Percentiles rank a stretch among this genome's conserved stretches.
These are phyloP conservation scores for Hippocampus kuda DNA, from an alignment of 2,797 vertebrate species.

Conservation along the genomic window DNA sequence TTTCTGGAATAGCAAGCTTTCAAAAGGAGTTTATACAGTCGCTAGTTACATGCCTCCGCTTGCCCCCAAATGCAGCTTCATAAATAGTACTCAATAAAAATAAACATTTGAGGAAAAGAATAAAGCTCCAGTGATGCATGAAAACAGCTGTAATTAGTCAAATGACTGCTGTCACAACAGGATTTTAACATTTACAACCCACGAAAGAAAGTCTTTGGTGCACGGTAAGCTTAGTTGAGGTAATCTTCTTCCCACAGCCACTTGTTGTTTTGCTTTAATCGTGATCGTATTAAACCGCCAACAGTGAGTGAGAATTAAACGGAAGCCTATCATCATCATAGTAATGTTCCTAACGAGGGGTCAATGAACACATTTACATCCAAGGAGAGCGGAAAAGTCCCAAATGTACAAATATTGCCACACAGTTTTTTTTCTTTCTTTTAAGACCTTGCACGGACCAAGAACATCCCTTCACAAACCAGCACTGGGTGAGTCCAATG, in stretches of 20 bases:
- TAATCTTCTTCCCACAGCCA: background rate
- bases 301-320: constrained; percentile 19
- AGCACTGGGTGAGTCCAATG: constrained; percentile 12
- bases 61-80: constrained; percentile 51
- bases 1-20: constrained; percentile 42
- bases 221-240: constrained; percentile 12
- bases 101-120: constrained; percentile 35
- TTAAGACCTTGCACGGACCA: constrained; percentile 28
- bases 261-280: constrained; percentile 1
- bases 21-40: background rate
- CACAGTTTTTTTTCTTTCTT: constrained; percentile 1
- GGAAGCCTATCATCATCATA: background rate
- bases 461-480: constrained; percentile 7
- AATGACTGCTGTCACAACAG: background rate
- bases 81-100: constrained; percentile 64
- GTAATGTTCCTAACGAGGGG: background rate
- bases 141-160: constrained; percentile 34
- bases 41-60: constrained; percentile 14
- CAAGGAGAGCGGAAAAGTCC: constrained; percentile 24
- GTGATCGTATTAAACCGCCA: constrained; percentile 20
- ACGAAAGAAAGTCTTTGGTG: constrained; percentile 46
- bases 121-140: constrained; percentile 56
- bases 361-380: constrained; percentile 33
- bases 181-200: constrained; percentile 25
- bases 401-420: constrained; percentile 50